These are phyloP conservation scores for Lasius fuliginosus DNA, from an alignment of 2,888 invertebrate species.

Conservation along the genomic window DNA sequence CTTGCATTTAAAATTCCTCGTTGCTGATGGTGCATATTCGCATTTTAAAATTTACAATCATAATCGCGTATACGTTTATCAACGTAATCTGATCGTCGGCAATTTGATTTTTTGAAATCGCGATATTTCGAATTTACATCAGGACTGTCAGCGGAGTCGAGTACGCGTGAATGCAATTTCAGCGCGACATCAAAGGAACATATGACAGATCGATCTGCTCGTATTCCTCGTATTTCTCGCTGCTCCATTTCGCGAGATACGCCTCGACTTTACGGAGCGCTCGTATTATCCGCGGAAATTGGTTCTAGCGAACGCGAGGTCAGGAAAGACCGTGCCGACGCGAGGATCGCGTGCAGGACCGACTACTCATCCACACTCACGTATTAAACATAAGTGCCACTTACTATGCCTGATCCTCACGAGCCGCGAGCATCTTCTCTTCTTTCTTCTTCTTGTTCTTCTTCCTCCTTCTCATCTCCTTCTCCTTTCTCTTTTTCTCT, in stretches of 20 bases:
- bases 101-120: not conserved
- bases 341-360: slow-evolving; percentile 81
- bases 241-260: slow-evolving; percentile 72
- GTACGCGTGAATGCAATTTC: not conserved
- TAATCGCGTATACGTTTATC: not conserved
- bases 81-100: not conserved
- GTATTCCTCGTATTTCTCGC: slow-evolving; percentile 1
- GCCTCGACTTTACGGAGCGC: slow-evolving; percentile 59
- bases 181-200: not conserved
- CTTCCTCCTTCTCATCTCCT: slow-evolving; percentile 33
- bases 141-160: not conserved
- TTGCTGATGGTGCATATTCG: not conserved
- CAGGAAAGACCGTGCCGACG: slow-evolving; percentile 75
- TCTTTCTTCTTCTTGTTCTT: slow-evolving; percentile 41
- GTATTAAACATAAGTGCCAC: slow-evolving; percentile 82
- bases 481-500: slow-evolving; percentile 26
- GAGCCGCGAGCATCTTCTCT: slow-evolving; percentile 71
- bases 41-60: not conserved
- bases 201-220: slow-evolving; percentile 1
- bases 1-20: slow-evolving; percentile 20
- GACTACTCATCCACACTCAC: slow-evolving; percentile 81
- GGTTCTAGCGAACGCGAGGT: slow-evolving; percentile 81
- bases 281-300: slow-evolving; percentile 80
- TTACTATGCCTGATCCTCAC: slow-evolving; percentile 77
- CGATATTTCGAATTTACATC: not conserved